Evolutionary conservation across 2,888 invertebrate genomes (phyloP), one percentile per base, ranked within the genome.

Genomic region (Agrotis exclamationis): DNA sequence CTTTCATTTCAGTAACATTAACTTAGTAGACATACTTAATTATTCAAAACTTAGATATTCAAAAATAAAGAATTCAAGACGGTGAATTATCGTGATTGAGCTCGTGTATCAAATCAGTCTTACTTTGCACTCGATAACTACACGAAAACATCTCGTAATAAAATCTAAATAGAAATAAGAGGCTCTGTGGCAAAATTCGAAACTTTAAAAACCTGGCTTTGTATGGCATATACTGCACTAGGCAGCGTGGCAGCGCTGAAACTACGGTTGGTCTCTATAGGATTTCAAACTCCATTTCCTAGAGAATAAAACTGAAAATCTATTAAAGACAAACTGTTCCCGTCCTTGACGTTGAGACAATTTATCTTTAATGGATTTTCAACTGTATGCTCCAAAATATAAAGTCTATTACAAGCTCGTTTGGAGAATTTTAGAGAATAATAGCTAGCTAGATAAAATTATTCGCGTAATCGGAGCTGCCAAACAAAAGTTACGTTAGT

Each of bases 101-200:
- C 90, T 88, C 85, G 74, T 83, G 86, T 88, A 89, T 85, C 79
- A 89, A 88, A 88, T 93, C 93, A 93, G 93, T 93, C 92, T 92
- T 90, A 72, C 57, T 68, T 77, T 77, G 69, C 72, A 73, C 64
- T 69, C 54, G 64, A 64, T 75, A 68, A 79, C 59, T 65, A 76
- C 58, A 75, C 13, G 57, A 64, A 62, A 56, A 71, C 53, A 57
- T 59, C 44, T 59, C 53, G 28, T 54, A 47, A 65, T 73, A 63
- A 69, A 66, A 60, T 70, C 33, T 48, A 20, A 48, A 54, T 63
- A 54, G 3, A 70, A 70, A 71, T 62, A 54, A 59, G 24, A 64
- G 56, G 18, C 53, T 68, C 39, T 68, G 47, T 68, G 57, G 22
- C 45, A 62, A 57, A 50, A 33, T 67, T 76, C 63, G 82, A 76